Conservation (phyloP, 2,797 vertebrate species). For the Hoplostethus atlanticus region DNA sequence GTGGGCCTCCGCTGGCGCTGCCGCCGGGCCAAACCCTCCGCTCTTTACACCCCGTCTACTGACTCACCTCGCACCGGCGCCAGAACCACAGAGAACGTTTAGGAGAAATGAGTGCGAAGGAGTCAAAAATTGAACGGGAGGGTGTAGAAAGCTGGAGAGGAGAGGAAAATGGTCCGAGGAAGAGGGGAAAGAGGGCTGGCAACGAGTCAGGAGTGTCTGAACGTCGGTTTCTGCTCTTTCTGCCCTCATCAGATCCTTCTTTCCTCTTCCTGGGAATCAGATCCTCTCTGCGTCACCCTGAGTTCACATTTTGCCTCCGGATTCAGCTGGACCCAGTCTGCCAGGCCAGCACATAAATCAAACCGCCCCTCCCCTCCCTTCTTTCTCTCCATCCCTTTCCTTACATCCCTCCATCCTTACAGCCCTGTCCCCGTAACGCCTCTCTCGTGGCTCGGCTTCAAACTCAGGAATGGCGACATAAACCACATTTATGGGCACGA, state of each 20-base stretch:
- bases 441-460: slow-evolving; percentile 34
- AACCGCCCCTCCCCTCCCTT: not conserved
- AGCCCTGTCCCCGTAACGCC: slow-evolving; percentile 16
- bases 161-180: slow-evolving; percentile 10
- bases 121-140: slow-evolving; percentile 17
- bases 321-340: slow-evolving; percentile 36
- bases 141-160: slow-evolving; percentile 21
- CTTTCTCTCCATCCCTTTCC: slow-evolving; percentile 4
- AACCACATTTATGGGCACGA: slow-evolving; percentile 24
- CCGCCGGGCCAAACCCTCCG: slow-evolving; percentile 8
- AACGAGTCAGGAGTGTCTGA: not conserved
- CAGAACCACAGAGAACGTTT: slow-evolving; percentile 57
- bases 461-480: slow-evolving; percentile 18
- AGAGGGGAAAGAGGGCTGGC: slow-evolving; percentile 11
- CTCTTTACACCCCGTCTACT: slow-evolving; percentile 51
- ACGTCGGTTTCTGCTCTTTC: not conserved
- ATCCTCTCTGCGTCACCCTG: slow-evolving; percentile 26
- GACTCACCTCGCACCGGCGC: slow-evolving; percentile 48
- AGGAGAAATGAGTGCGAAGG: slow-evolving; percentile 19
- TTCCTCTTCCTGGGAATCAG: slow-evolving; percentile 32
- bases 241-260: slow-evolving; percentile 9
- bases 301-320: slow-evolving; percentile 28
- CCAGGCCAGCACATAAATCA: slow-evolving; percentile 34
- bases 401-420: slow-evolving; percentile 27
- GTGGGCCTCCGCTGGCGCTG: slow-evolving; percentile 41